Evolutionary conservation across 2,797 vertebrate species (phyloP).

Genomic region (Chiroxiphia lanceolata): DNA sequence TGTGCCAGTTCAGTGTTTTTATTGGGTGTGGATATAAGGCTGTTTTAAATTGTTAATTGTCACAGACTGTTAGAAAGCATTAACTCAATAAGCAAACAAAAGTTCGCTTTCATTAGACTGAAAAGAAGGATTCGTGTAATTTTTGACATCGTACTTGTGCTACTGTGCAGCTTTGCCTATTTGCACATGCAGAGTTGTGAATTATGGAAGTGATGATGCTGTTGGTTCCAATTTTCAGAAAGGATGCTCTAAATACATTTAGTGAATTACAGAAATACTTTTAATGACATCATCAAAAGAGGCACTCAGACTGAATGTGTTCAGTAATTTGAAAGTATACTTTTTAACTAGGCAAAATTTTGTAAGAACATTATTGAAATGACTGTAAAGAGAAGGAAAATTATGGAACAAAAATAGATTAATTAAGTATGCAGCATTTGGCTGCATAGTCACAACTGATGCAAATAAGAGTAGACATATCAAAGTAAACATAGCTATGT

Average conservation of each 20-base stretch:
- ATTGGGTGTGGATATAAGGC: neutral
- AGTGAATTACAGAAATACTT: neutral
- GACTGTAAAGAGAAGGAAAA: neutral
- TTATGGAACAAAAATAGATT: neutral
- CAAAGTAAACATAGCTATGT: neutral
- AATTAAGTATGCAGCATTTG: neutral
- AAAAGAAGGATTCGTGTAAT: neutral
- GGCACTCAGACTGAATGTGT: neutral
- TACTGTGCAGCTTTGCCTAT: neutral
- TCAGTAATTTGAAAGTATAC: neutral
- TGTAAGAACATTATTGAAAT: neutral
- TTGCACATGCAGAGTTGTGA: neutral
- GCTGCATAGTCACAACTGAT: neutral
- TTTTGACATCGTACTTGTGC: neutral
- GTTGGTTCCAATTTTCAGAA: neutral
- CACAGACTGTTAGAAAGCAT: neutral
- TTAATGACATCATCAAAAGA: neutral
- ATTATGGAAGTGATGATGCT: neutral
- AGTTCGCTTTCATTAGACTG: slow-evolving; percentile 4
- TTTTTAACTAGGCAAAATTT: neutral
- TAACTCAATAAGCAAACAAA: slow-evolving; percentile 14
- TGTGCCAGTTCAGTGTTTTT: neutral
- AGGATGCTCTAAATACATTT: neutral
- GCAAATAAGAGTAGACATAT: neutral
- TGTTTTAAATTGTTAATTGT: slow-evolving; percentile 19